These are phyloP conservation scores for Piscicola geometra DNA, from an alignment of 2,888 invertebrate genomes.

Conservation along the genomic window DNA sequence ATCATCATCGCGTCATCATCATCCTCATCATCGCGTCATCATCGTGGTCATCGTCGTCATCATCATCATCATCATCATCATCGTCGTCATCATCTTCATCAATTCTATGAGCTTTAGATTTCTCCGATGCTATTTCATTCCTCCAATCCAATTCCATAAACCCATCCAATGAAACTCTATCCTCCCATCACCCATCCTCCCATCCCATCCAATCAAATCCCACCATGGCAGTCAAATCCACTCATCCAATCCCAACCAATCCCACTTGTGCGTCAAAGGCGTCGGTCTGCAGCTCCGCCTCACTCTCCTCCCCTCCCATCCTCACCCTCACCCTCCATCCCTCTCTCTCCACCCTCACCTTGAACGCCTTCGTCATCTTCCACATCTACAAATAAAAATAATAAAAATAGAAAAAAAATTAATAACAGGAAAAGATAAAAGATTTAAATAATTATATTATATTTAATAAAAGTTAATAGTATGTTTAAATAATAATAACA, in stretches of 20 bases:
- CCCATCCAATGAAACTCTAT: no score
- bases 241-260: no score
- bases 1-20: slow-evolving; percentile 2
- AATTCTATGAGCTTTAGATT: no score
- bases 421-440: no score
- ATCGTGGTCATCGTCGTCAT: slow-evolving; percentile 24
- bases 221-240: neutral
- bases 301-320: slow-evolving; percentile 47
- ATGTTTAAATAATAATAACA: no score
- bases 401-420: no score
- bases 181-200: no score
- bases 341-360: slow-evolving; percentile 63
- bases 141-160: no score
- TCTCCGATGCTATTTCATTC: no score
- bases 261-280: slow-evolving; percentile 69
- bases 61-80: slow-evolving; percentile 24
- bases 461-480: no score
- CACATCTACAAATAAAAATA: slow-evolving; percentile 69
- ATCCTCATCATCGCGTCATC: slow-evolving; percentile 18
- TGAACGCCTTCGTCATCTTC: slow-evolving; percentile 89
- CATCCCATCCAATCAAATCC: neutral
- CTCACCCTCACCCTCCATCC: slow-evolving; percentile 52
- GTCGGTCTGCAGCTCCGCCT: slow-evolving; percentile 74
- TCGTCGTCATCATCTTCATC: slow-evolving; percentile 18
- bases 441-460: no score